A percentile compares a stretch with the other conserved stretches of the same genome.
Conservation (phyloP, 2,888 invertebrate species). For the Campaea margaritaria region DNA sequence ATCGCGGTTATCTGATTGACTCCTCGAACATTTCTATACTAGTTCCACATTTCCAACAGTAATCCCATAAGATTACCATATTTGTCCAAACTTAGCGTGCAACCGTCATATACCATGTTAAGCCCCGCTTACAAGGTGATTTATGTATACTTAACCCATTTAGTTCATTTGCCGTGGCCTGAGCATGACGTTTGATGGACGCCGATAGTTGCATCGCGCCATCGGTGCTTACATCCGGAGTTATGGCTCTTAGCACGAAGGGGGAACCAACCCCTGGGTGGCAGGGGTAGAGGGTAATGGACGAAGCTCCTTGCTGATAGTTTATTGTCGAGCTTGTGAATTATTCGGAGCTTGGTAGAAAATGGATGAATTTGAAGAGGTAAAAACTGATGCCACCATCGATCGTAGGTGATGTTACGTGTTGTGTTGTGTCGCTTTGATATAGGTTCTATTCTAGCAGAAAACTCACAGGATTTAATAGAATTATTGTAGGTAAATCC, state of each 20-base stretch:
- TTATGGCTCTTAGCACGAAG: constrained; percentile 32
- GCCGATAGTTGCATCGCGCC: constrained; percentile 20
- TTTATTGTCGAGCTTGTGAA: no score
- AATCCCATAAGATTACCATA: constrained; percentile 19
- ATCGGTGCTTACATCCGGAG: constrained; percentile 29
- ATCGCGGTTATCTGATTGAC: no score
- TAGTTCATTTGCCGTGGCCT: constrained; percentile 22
- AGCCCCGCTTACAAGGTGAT: constrained; percentile 16
- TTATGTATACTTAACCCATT: constrained; percentile 34
- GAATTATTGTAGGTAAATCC: no score
- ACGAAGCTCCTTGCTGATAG: not conserved
- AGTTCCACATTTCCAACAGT: constrained; percentile 4
- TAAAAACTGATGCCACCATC: no score
- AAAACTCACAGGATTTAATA: no score
- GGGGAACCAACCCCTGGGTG: constrained; percentile 13
- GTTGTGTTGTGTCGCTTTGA: no score
- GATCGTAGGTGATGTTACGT: no score
- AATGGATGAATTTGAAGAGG: no score
- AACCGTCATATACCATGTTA: constrained; percentile 19
- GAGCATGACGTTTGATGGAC: constrained; percentile 35
- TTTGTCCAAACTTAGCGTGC: constrained; percentile 11
- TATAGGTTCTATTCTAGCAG: no score
- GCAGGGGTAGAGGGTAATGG: not conserved
- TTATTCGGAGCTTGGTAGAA: no score
- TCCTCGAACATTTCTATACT: not conserved